Evolutionary conservation across 2,113 vertebrate species (phyloP), one percentile per base, ranked within the genome.

Genomic region (Python bivittatus): DNA sequence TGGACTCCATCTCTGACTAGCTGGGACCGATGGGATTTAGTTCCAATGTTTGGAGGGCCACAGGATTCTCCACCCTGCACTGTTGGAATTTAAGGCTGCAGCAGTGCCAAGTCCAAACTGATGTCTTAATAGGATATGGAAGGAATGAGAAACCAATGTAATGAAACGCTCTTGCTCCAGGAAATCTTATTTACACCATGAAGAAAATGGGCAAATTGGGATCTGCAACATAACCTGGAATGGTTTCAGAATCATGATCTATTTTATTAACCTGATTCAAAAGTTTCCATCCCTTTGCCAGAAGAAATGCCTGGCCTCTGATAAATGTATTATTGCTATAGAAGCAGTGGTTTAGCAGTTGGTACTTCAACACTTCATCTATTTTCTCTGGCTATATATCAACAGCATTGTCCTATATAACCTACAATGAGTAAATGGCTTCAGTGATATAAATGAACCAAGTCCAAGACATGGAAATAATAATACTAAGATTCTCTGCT

Each of bases 401-500:
- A 0, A 61, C 92, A 93, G 84, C 91, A 92, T 57, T 42, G 92
- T 4, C 93, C 89, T 61, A 17, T 93, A 94, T 86, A 93, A 93
- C 22, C 7, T 5, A 57, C 61, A 92, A 52, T n/a, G 68, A 91
- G 56, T 0, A 0, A 94, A 91, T 83, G n/a, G 0, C 29, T 68
- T 88, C 60, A 53, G 54, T 93, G 91, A 90, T 90, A 94, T 92
- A 94, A 92, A 95, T 5, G 0, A 83, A 91, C 86, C 92, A 90
- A 38, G 64, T 88, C 52, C 91, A 92, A 96, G 92, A 0, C 0
- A 60, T 93, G 83, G 64, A 90, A 95, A 96, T 93, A 84, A 92
- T 91, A 94, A 95, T 10, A 1, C 92, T 85, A 94, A 92, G 90
- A 44, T 91, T 17, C 86, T 94, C 95, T 56, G 92, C 92, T 91